Percentiles rank a stretch among this genome's conserved stretches.
These are phyloP conservation scores for Phoeniculus purpureus DNA, from an alignment of 2,797 vertebrate species.

Conservation along the genomic window DNA sequence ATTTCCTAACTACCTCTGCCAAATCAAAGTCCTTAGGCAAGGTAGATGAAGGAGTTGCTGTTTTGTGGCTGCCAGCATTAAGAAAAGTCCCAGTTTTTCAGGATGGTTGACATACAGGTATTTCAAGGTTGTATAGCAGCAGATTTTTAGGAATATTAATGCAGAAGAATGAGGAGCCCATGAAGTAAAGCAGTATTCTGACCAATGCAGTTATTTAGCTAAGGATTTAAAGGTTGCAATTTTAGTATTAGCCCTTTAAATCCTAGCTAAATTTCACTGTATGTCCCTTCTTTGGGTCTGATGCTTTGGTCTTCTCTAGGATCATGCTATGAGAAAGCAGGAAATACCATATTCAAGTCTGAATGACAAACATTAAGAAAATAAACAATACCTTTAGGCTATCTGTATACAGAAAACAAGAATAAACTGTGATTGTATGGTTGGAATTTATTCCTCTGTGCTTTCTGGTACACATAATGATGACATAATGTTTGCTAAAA, in stretches of 20 bases:
- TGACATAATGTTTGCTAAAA: background rate
- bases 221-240: background rate
- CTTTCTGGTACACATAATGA: background rate
- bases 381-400: background rate
- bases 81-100: background rate
- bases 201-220: background rate
- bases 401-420: background rate
- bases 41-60: background rate
- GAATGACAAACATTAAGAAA: background rate
- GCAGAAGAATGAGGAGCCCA: background rate
- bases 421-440: background rate
- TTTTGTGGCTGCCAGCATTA: background rate
- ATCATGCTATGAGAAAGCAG: background rate
- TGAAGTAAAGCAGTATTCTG: background rate
- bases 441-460: background rate
- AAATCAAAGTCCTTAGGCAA: background rate
- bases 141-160: background rate
- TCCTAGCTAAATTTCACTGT: background rate
- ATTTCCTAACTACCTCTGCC: background rate
- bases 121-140: background rate
- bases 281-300: background rate
- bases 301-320: background rate
- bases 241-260: background rate
- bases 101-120: background rate
- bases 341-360: background rate